These are phyloP conservation scores for Eucidaris tribuloides DNA, from an alignment of 35 echinoderm and acorn worm genomes.

Conservation along the genomic window DNA sequence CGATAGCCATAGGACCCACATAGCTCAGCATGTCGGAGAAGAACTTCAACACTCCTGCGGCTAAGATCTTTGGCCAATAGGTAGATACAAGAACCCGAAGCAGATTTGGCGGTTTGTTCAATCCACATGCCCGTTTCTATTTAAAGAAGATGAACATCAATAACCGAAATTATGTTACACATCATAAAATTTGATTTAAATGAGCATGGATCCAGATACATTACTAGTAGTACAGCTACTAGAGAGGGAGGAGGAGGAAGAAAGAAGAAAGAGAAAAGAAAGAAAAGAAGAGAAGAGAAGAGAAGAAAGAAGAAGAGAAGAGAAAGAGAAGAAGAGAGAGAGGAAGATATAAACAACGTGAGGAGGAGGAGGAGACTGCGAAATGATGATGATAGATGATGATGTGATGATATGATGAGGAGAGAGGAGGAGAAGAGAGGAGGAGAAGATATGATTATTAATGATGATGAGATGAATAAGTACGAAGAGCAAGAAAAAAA, in stretches of 20 bases:
- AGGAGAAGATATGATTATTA: not conserved
- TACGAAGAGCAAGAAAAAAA: not conserved
- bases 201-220: too few species aligned
- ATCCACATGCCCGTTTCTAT: not conserved
- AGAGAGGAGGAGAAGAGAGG: not conserved
- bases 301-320: not conserved
- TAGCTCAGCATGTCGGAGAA: not conserved
- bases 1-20: not conserved
- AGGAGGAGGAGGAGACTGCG: not conserved
- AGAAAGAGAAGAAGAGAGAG: not conserved
- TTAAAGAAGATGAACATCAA: too few species aligned
- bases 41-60: conserved; percentile 1
- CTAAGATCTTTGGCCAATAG: not conserved
- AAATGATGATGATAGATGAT: not conserved
- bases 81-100: not conserved
- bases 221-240: too few species aligned
- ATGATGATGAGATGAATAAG: not conserved
- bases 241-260: not conserved
- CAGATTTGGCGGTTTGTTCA: not conserved
- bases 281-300: not conserved
- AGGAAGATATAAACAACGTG: not conserved
- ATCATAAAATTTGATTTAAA: too few species aligned
- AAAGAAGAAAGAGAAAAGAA: not conserved
- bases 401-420: not conserved
- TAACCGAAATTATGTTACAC: too few species aligned